These are phyloP conservation scores for Piscicola geometra DNA, from an alignment of 2,888 invertebrate species.

Conservation along the genomic window DNA sequence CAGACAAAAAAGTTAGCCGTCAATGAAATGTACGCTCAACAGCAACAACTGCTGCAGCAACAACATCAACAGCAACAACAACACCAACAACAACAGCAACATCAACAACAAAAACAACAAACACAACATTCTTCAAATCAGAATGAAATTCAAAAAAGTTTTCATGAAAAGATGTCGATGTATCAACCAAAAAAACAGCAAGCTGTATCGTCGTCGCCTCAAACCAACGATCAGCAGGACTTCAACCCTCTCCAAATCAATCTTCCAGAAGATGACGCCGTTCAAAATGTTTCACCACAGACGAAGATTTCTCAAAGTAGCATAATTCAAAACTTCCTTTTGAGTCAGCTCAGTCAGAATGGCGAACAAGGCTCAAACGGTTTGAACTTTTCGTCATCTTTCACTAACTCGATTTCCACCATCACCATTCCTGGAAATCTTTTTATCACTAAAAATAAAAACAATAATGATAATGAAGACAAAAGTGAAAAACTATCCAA, in stretches of 20 bases:
- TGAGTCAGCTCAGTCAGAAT: constrained; percentile 5
- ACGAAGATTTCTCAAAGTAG: not conserved
- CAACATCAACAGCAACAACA: constrained; percentile 19
- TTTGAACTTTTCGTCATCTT: not conserved
- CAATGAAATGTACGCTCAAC: constrained; percentile 32
- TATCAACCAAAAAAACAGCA: not conserved
- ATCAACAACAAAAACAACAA: constrained; percentile 23
- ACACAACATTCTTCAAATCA: not conserved
- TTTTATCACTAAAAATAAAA: constrained; percentile 15
- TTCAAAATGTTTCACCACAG: no score
- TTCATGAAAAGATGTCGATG: not conserved
- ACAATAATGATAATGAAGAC: constrained; percentile 1
- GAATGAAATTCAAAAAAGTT: constrained; percentile 1
- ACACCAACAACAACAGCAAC: constrained; percentile 9
- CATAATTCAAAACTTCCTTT: not conserved
- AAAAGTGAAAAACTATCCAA: not conserved
- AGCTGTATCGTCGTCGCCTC: not conserved
- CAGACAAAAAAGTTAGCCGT: not conserved
- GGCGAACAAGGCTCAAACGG: not conserved
- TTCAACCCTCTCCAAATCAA: not conserved
- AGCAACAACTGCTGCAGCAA: constrained; percentile 8
- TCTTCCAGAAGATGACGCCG: not conserved
- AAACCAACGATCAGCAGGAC: not conserved
- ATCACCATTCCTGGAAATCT: constrained; percentile 15
- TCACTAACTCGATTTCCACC: not conserved